phyloP scores from a whole-genome alignment of 2,888 invertebrate species.

The Clivina fossor region DNA sequence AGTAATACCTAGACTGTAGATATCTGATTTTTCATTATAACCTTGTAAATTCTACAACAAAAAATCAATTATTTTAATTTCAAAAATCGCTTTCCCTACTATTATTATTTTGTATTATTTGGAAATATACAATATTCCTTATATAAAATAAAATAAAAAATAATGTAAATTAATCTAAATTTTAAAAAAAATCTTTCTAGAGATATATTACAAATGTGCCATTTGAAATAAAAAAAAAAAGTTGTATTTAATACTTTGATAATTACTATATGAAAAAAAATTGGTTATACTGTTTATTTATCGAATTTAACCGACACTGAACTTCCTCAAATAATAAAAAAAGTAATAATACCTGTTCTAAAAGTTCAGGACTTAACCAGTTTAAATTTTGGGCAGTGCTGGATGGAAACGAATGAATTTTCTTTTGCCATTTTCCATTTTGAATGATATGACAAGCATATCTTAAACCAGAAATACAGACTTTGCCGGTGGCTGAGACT shows the following conservation, averaged over 20 bases:
- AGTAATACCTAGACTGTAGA: slow-evolving; percentile 88
- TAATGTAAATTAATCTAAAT: slow-evolving; percentile 15
- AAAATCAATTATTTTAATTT: no score
- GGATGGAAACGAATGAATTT: slow-evolving; percentile 75
- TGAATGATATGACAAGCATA: slow-evolving; percentile 74
- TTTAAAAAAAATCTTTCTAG: neutral
- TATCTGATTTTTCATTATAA: slow-evolving; percentile 86
- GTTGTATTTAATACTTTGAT: neutral
- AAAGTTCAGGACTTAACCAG: slow-evolving; percentile 90
- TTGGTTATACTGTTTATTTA: no score
- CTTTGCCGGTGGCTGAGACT: slow-evolving; percentile 70
- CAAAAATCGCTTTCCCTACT: no score
- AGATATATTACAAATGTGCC: neutral
- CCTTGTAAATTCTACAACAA: slow-evolving; percentile 75
- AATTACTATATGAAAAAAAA: neutral
- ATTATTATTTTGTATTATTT: no score
- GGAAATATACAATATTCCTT: no score
- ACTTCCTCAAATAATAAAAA: slow-evolving; percentile 4
- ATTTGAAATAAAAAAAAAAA: neutral
- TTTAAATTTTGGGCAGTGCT: slow-evolving; percentile 72
- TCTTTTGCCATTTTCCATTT: slow-evolving; percentile 69
- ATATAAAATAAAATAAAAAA: neutral
- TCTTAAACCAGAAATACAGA: slow-evolving; percentile 76
- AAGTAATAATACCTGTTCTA: slow-evolving; percentile 68
- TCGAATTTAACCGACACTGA: slow-evolving; percentile 1